A percentile compares a stretch with the other conserved stretches of the same genome.
Evolutionary conservation across 2,888 invertebrate species (phyloP).

Genomic region (Rotaria macrura): DNA sequence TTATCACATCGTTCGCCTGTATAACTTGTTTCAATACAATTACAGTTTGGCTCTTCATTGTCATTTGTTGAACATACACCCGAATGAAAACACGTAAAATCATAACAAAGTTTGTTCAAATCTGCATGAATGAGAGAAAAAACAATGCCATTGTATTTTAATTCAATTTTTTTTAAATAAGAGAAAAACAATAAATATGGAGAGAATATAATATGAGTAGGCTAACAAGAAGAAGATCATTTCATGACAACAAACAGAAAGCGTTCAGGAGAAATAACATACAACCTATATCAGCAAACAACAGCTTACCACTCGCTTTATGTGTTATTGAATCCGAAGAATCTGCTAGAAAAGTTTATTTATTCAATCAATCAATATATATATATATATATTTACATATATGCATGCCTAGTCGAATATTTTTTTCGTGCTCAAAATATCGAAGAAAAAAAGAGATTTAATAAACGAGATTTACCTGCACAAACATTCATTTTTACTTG

Average conservation of each 20-base stretch:
- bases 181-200: no score
- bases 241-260: no score
- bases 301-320: not conserved
- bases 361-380: not conserved
- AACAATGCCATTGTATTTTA: not conserved
- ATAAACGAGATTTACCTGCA: not conserved
- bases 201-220: not conserved
- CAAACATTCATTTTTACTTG: slow-evolving; percentile 5
- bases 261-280: no score
- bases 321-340: not conserved
- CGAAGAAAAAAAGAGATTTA: not conserved
- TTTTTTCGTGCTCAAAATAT: no score
- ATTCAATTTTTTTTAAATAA: no score
- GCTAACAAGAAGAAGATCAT: not conserved
- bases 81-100: slow-evolving; percentile 6
- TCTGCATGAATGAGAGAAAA: not conserved
- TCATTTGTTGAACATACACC: not conserved
- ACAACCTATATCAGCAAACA: not conserved
- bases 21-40: slow-evolving; percentile 3
- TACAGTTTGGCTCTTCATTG: not conserved
- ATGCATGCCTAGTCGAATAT: no score
- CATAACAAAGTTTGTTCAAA: slow-evolving; percentile 20
- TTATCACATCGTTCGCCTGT: not conserved
- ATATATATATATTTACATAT: no score
- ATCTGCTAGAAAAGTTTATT: not conserved